Evolutionary conservation across 1,140 invertebrate species (phyloP).

Genomic region (Drosophila pectinifera): DNA sequence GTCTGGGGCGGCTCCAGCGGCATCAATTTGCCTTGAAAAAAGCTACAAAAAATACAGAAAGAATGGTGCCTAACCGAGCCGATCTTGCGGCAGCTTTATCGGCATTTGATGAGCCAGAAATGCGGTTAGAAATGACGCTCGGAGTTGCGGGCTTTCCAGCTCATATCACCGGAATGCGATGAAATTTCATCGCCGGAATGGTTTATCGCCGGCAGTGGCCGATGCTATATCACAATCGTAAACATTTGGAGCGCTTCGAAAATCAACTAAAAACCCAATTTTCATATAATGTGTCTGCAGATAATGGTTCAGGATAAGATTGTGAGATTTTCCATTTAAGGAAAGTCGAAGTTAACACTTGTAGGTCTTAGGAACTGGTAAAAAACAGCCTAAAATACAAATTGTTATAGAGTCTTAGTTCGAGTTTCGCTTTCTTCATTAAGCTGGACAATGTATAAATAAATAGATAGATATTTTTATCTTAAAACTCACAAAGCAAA

Average conservation of each 20-base stretch:
- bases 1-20: conserved; percentile 59
- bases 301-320: conserved; percentile 1
- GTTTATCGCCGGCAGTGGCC: too few species aligned
- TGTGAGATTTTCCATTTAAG: neutral
- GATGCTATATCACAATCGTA: conserved; percentile 6
- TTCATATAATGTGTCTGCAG: conserved; percentile 5
- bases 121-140: conserved; percentile 43
- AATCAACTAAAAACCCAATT: conserved; percentile 1
- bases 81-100: conserved; percentile 45
- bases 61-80: conserved; percentile 47
- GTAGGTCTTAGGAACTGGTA: neutral
- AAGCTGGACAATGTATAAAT: neutral
- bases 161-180: conserved; percentile 24
- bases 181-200: conserved; percentile 18
- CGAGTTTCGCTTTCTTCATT: too few species aligned
- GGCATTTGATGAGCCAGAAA: conserved; percentile 43
- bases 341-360: neutral
- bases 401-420: too few species aligned
- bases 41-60: conserved; percentile 1
- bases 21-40: conserved; percentile 37
- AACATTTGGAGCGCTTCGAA: conserved; percentile 19
- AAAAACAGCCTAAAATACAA: neutral
- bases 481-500: neutral
- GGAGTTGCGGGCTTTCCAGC: conserved; percentile 1
- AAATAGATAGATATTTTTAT: too few species aligned